Base-by-base conservation (phyloP, 37 sponge, comb jelly and placozoan genomes). In the Tethya wilhelma region DNA sequence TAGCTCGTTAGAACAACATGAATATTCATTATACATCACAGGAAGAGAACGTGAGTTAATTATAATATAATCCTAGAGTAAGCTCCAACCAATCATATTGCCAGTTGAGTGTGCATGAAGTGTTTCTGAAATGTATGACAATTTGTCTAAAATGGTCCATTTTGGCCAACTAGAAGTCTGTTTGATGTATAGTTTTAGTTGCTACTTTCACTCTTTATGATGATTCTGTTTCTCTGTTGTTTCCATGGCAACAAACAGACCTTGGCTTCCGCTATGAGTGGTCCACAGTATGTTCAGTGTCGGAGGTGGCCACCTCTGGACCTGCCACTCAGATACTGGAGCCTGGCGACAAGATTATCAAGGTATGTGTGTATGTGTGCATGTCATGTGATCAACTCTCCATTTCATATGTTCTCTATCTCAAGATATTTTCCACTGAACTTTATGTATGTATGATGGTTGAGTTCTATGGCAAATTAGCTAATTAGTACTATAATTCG, bases 201-300 rank as follows among this genome's bases (percentile, higher is more conserved):
- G 9, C 14, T 49, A 49, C 53, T 49, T 49, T 49, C 14, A 49
- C 9, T 14, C 14, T 49, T 49, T 11, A 62, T 8, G 7, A 25
- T 62, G 26, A 62, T 62, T 66, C 4, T 17, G 23, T 34, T 45
- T 44, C 65, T 36, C 12, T 40, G n/a, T 44, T 66, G 0, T 65
- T 9, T 31, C 17, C 38, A 30, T 26, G n/a, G n/a, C n/a, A n/a
- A 75, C 59, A 75, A 26, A 25, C 83, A 79, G 92, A 79, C 39
- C 39, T 92, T 65, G 92, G 92, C 1, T 92, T 92, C 55, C 46
- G 45, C 60, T 87, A 79, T 53, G 65, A 79, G 5, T 83, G 88
- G 88, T 55, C 73, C 2, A 74, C 70, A 4, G 64, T 67, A 20
- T 87, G 69, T 32, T 57, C 45, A 0, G 76, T 92, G 36, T 55